A percentile compares a stretch with the other conserved stretches of the same genome.
Evolutionary conservation across 1,140 invertebrate genomes (phyloP).

Genomic region (Druon quercuslanigerum): DNA sequence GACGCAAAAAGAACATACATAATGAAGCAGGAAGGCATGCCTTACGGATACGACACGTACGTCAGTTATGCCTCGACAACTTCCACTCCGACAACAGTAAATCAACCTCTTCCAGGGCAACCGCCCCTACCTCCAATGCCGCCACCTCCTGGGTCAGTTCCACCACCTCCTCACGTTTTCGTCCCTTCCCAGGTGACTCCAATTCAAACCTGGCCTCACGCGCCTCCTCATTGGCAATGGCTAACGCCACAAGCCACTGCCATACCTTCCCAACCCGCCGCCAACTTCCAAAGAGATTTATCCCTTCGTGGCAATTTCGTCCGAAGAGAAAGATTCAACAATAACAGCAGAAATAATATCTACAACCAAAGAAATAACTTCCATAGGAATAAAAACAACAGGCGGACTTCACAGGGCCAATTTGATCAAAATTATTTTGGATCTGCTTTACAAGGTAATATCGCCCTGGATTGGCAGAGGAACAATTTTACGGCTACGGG

Average conservation of each 20-base stretch:
- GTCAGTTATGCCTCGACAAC: conserved; percentile 47
- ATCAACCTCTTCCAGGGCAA: conserved; percentile 70
- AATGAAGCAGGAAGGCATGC: conserved; percentile 59
- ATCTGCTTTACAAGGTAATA: conserved; percentile 56
- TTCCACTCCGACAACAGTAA: conserved; percentile 53
- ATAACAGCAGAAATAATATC: conserved; percentile 60
- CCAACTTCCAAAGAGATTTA: conserved; percentile 64
- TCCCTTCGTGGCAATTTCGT: conserved; percentile 64
- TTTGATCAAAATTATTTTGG: conserved; percentile 69
- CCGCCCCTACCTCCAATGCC: conserved; percentile 73
- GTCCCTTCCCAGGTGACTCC: conserved; percentile 65
- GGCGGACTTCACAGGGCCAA: conserved; percentile 58
- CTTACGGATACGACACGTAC: conserved; percentile 61
- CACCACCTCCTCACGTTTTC: conserved; percentile 69
- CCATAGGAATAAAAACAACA: conserved; percentile 64
- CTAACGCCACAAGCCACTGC: conserved; percentile 65
- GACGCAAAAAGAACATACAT: conserved; percentile 57
- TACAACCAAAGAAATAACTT: conserved; percentile 68
- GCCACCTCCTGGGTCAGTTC: conserved; percentile 62
- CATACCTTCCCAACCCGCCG: conserved; percentile 56
- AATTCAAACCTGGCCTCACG: conserved; percentile 67
- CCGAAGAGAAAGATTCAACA: conserved; percentile 67
- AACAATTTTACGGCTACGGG: conserved; percentile 51
- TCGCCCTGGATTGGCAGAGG: conserved; percentile 67
- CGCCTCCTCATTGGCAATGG: conserved; percentile 69